phyloP scores from a whole-genome alignment of 2,888 invertebrate genomes.

The Eurytoma californica region DNA sequence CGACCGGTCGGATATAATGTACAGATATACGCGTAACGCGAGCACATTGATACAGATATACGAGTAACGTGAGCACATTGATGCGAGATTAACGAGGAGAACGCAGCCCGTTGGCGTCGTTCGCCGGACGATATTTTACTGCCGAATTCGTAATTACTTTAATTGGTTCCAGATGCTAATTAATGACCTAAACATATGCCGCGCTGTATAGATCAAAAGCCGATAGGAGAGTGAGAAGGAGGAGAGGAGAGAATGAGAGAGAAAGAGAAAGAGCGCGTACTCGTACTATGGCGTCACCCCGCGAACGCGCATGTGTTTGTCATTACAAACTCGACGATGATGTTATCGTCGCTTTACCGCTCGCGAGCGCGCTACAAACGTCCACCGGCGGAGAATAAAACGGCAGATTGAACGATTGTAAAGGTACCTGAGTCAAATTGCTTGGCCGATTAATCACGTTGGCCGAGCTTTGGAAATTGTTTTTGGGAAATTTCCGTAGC shows the following conservation, averaged over 20 bases:
- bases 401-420: slow-evolving; percentile 51
- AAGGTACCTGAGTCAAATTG: slow-evolving; percentile 47
- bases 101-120: slow-evolving; percentile 52
- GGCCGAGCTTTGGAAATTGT: slow-evolving; percentile 33
- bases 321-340: slow-evolving; percentile 68
- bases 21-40: slow-evolving; percentile 28
- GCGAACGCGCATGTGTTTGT: slow-evolving; percentile 69
- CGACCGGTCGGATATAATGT: slow-evolving; percentile 17
- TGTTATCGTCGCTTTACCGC: slow-evolving; percentile 62
- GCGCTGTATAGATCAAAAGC: slow-evolving; percentile 64
- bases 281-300: slow-evolving; percentile 53
- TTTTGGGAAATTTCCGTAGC: slow-evolving; percentile 42
- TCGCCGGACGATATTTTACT: slow-evolving; percentile 64
- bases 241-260: background rate
- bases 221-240: slow-evolving; percentile 59
- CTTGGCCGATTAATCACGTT: slow-evolving; percentile 51
- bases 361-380: slow-evolving; percentile 35
- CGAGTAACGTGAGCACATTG: slow-evolving; percentile 50
- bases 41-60: slow-evolving; percentile 56
- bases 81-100: slow-evolving; percentile 57
- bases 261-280: slow-evolving; percentile 46
- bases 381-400: slow-evolving; percentile 46
- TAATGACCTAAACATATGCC: slow-evolving; percentile 72
- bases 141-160: slow-evolving; percentile 70
- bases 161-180: slow-evolving; percentile 74